Percentiles rank a stretch among this genome's conserved stretches.
These are phyloP conservation scores for Galbula dea DNA, from an alignment of 2,113 vertebrate genomes.

Conservation along the genomic window DNA sequence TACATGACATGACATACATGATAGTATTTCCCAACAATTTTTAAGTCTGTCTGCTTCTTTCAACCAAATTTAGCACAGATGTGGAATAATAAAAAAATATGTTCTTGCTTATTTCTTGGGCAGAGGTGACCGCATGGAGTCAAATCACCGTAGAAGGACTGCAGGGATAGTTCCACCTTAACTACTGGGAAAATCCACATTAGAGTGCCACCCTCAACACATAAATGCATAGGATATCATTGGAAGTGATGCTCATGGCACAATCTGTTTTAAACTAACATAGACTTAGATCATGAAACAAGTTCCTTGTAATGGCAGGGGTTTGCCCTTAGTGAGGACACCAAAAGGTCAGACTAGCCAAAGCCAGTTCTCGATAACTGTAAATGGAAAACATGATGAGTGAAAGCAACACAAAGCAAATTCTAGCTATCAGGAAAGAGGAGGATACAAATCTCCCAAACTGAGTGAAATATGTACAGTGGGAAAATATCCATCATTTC, in stretches of 20 bases:
- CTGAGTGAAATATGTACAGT: rapidly evolving
- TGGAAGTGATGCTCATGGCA: neutral
- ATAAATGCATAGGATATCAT: neutral
- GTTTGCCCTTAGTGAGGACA: neutral
- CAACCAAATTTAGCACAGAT: neutral
- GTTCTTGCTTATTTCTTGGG: neutral
- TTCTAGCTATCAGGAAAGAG: neutral
- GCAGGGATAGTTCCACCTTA: neutral
- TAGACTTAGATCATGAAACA: neutral
- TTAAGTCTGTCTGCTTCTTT: neutral
- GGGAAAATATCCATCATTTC: neutral
- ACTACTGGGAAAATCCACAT: neutral
- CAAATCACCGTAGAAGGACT: neutral
- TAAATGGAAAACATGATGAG: neutral
- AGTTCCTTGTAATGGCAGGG: neutral
- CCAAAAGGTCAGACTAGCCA: neutral
- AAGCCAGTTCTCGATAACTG: neutral
- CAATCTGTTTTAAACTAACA: neutral
- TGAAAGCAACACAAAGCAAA: neutral
- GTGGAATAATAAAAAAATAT: neutral
- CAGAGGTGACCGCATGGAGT: neutral
- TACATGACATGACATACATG: neutral
- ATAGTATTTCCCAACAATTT: neutral
- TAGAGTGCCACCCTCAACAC: neutral
- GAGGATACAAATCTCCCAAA: neutral